Evolutionary conservation across 1,140 invertebrate genomes (phyloP).

Genomic region (Cotesia typhae): DNA sequence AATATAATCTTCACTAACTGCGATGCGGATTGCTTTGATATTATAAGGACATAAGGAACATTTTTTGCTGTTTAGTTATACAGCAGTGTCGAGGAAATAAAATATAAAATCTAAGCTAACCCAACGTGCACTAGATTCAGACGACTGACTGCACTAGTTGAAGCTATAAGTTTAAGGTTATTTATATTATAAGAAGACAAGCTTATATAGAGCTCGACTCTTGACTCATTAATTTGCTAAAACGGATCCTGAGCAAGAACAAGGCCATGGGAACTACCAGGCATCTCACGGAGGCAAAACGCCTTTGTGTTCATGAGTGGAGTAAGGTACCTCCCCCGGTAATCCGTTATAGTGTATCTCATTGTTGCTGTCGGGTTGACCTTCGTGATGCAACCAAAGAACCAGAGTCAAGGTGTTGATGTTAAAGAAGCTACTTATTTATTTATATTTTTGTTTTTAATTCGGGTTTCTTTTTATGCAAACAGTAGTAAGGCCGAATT

Average conservation of each 20-base stretch:
- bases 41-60: too few species aligned
- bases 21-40: too few species aligned
- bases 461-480: conserved; percentile 17
- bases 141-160: too few species aligned
- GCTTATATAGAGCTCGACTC: not conserved
- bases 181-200: too few species aligned
- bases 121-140: too few species aligned
- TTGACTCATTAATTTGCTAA: conserved; percentile 40
- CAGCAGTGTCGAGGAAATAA: too few species aligned
- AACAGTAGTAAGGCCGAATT: not conserved
- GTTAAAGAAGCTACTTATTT: not conserved
- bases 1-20: too few species aligned
- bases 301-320: conserved; percentile 22
- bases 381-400: conserved; percentile 39
- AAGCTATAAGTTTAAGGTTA: too few species aligned
- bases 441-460: conserved; percentile 23
- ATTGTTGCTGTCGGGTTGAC: conserved; percentile 40
- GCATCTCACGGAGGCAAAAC: conserved; percentile 18
- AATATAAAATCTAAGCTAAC: too few species aligned
- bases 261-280: conserved; percentile 45
- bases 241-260: conserved; percentile 36
- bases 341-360: conserved; percentile 51
- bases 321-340: conserved; percentile 34
- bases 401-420: conserved; percentile 44
- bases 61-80: too few species aligned